phyloP scores from a whole-genome alignment of 2,113 vertebrate species.

The Scomber colias region DNA sequence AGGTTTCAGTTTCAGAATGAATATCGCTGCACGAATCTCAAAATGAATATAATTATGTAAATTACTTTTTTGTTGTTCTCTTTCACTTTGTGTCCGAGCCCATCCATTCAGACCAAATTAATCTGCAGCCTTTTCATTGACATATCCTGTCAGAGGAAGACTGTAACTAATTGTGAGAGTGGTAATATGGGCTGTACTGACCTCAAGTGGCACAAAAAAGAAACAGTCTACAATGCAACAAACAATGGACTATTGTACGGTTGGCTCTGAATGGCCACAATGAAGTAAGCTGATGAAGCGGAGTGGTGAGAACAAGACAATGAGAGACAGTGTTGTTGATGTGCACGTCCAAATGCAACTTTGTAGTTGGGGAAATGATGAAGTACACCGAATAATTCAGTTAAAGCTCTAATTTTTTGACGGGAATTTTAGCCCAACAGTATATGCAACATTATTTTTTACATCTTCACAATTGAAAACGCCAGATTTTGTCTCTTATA shows the following conservation, averaged over 20 bases:
- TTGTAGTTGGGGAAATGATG: slow-evolving; percentile 45
- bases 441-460: neutral
- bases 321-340: slow-evolving; percentile 60
- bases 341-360: slow-evolving; percentile 45
- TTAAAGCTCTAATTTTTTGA: neutral
- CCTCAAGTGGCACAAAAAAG: slow-evolving; percentile 65
- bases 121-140: slow-evolving; percentile 31
- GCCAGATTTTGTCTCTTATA: neutral
- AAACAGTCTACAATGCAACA: slow-evolving; percentile 23
- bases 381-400: slow-evolving; percentile 17
- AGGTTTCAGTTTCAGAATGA: neutral
- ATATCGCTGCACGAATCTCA: neutral
- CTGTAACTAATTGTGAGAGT: neutral
- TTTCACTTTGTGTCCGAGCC: slow-evolving; percentile 14
- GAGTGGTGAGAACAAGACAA: slow-evolving; percentile 64
- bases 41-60: neutral
- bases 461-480: too few species aligned
- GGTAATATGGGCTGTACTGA: slow-evolving; percentile 58
- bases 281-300: slow-evolving; percentile 71
- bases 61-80: neutral
- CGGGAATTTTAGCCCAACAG: neutral
- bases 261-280: slow-evolving; percentile 43
- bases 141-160: slow-evolving; percentile 1
- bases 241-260: slow-evolving; percentile 72
- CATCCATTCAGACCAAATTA: slow-evolving; percentile 26